Base-by-base conservation (phyloP, 1,140 invertebrate species). In the Sitophilus oryzae region DNA sequence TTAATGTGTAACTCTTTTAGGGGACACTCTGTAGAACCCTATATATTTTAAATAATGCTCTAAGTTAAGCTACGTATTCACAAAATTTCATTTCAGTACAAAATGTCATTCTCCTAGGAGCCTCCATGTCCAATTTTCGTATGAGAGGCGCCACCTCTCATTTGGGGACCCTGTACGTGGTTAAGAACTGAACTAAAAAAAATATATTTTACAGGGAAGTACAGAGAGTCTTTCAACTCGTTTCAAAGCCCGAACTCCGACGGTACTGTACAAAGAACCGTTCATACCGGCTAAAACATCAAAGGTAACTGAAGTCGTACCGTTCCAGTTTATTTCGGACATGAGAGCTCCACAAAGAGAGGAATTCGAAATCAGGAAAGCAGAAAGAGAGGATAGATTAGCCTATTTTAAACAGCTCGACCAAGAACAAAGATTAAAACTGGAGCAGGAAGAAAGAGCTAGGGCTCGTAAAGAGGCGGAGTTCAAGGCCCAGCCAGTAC, bases 171-270 rank as follows among this genome's bases (percentile, higher is more conserved):
- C 25, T 30, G 25, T n/a, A n/a, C n/a, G n/a, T n/a, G n/a, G n/a
- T n/a, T n/a, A n/a, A n/a, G n/a, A n/a, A n/a, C n/a, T n/a, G n/a
- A n/a, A n/a, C n/a, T n/a, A n/a, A n/a, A n/a, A n/a, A n/a, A n/a
- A n/a, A n/a, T n/a, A n/a, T n/a, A n/a, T 25, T 11, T 50, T 61
- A 11, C 46, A 61, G 59, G 56, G 59, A 25, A 37, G 50, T 10
- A 37, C 54, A 20, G 56, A 56, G 20, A 56, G 19, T 22, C 21
- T 42, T 2, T 43, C 21, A 16, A 20, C 5, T 40, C 46, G 58
- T 67, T 80, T 81, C 62, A 73, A 73, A 58, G 78, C 79, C 3
- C 63, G 68, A 42, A 71, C 74, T 6, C 62, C 73, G n/a, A 64
- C 52, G 3, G 74, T 79, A 14, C 52, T 78, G 1, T 58, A 73